Conservation (phyloP, 2,888 invertebrate genomes). For the Alloplasta piceator region DNA sequence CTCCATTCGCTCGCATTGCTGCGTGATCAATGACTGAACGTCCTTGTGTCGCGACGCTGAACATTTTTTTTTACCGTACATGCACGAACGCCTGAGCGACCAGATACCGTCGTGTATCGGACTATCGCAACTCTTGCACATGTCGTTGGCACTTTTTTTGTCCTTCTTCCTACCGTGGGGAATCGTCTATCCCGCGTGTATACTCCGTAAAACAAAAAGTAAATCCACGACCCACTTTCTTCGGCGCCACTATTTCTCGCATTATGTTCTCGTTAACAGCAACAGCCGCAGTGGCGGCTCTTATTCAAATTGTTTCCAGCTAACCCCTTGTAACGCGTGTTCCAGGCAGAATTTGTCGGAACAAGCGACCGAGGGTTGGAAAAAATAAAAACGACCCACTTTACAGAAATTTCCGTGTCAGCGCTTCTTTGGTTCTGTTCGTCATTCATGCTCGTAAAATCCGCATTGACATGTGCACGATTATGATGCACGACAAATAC, state of each 20-base stretch:
- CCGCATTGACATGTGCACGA: neutral
- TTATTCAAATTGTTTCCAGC: too few species aligned
- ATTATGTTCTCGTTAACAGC: conserved; percentile 3
- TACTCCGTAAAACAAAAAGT: neutral
- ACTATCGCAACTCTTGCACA: neutral
- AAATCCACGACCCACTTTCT: neutral
- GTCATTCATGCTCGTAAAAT: conserved; percentile 9
- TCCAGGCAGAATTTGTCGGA: too few species aligned
- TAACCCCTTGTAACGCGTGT: too few species aligned
- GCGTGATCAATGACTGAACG: conserved; percentile 41
- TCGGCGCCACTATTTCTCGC: neutral
- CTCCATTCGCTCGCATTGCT: conserved; percentile 11
- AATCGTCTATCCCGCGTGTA: neutral
- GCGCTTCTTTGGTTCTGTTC: conserved; percentile 1
- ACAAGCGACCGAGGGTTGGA: neutral
- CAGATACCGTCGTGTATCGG: too few species aligned
- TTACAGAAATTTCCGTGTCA: conserved; percentile 26
- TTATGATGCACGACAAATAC: conserved; percentile 10
- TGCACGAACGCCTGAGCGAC: neutral
- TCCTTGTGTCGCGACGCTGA: conserved; percentile 25
- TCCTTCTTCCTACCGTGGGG: neutral
- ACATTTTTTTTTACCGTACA: conserved; percentile 19
- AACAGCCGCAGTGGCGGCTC: neutral
- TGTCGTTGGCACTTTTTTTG: neutral
- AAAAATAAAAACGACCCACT: conserved; percentile 23